A percentile compares a stretch with the other conserved stretches of the same genome.
phyloP scores from a whole-genome alignment of 2,888 invertebrate species.

The Kuschelorhynchus macadamiae region DNA sequence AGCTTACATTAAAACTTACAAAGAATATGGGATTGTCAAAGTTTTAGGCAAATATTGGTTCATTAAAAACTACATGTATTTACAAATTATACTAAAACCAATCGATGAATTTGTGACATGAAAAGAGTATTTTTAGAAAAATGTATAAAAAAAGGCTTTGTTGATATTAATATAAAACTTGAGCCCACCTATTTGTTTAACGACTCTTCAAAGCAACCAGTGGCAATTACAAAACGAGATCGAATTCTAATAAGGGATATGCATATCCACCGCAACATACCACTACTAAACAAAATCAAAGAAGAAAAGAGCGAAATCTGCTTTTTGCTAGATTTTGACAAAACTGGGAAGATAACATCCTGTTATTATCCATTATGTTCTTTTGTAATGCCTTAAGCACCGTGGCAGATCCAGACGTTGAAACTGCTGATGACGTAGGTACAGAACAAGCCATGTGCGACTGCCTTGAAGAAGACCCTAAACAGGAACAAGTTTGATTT shows the following conservation, averaged over 20 bases:
- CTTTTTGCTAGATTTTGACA: conserved; percentile 30
- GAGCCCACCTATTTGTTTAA: too few relatives aligned
- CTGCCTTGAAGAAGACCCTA: conserved; percentile 23
- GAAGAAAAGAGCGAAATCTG: conserved; percentile 16
- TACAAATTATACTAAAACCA: too few relatives aligned
- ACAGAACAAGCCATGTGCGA: background rate
- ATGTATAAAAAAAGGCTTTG: too few relatives aligned
- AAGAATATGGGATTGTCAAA: conserved; percentile 8
- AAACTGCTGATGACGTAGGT: conserved; percentile 21
- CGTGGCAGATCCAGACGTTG: background rate
- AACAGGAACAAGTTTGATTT: conserved; percentile 11
- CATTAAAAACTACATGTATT: background rate
- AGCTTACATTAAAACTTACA: conserved; percentile 8
- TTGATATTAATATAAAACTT: too few relatives aligned
- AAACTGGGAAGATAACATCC: conserved; percentile 17
- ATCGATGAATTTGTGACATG: too few relatives aligned
- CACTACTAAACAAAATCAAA: conserved; percentile 33
- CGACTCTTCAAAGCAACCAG: conserved; percentile 2
- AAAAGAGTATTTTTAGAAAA: too few relatives aligned
- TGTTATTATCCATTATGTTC: conserved; percentile 23
- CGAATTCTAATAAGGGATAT: conserved; percentile 22
- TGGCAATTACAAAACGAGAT: conserved; percentile 28
- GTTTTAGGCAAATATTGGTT: conserved; percentile 28
- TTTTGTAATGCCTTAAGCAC: conserved; percentile 33
- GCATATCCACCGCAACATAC: conserved; percentile 25